Evolutionary conservation across 2,113 vertebrate species (phyloP).

Genomic region (Sapayoa aenigma): DNA sequence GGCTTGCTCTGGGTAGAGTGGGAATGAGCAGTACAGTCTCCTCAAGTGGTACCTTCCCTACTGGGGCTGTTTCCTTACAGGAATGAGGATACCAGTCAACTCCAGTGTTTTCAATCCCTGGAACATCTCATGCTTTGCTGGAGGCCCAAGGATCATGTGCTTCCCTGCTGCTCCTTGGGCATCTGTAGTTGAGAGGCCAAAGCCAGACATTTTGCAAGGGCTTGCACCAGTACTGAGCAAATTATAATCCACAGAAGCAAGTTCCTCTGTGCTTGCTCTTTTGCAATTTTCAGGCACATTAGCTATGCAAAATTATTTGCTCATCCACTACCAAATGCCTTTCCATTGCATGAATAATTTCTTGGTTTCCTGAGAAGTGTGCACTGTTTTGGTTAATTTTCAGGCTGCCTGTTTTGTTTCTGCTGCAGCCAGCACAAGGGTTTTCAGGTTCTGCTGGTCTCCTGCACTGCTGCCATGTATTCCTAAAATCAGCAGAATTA

Average conservation of each 20-base stretch:
- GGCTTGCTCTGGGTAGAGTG: rapidly evolving
- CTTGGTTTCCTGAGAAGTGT: background rate
- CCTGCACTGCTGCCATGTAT: background rate
- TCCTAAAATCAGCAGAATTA: background rate
- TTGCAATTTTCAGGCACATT: background rate
- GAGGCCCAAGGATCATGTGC: background rate
- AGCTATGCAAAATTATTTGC: background rate
- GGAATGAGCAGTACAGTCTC: background rate
- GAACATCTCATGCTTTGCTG: background rate
- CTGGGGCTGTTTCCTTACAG: background rate
- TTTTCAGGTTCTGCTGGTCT: background rate
- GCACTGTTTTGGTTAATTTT: background rate
- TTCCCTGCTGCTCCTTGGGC: background rate
- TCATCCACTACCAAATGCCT: background rate
- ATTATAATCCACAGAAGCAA: background rate
- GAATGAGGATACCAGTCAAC: background rate
- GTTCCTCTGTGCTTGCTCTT: background rate
- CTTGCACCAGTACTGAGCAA: background rate
- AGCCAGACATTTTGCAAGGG: background rate
- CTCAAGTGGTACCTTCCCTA: background rate
- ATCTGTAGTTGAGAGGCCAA: background rate
- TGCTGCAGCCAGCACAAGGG: background rate
- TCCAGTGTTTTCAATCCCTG: background rate
- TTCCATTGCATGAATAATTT: background rate
- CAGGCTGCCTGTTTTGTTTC: background rate